These are phyloP conservation scores for Naja naja DNA, from an alignment of 2,113 vertebrate genomes.

Conservation along the genomic window DNA sequence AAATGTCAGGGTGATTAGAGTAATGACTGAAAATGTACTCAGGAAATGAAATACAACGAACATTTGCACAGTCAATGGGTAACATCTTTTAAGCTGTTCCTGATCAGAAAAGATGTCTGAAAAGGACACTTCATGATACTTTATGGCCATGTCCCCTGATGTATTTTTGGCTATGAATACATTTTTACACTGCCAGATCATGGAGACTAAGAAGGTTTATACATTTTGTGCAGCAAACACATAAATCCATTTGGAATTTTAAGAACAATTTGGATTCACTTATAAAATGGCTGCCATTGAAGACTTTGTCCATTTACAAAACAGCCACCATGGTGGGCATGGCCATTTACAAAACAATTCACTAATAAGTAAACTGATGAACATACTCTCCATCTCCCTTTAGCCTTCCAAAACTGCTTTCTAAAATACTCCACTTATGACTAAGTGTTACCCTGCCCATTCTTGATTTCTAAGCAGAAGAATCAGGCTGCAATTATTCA, in stretches of 20 bases:
- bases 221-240: background rate
- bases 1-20: background rate
- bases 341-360: background rate
- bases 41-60: constrained; percentile 25
- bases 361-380: background rate
- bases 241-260: background rate
- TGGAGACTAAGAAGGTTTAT: background rate
- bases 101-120: background rate
- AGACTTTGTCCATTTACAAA: background rate
- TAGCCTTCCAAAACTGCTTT: background rate
- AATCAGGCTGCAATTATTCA: background rate
- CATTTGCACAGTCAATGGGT: rapidly evolving
- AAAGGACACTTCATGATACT: background rate
- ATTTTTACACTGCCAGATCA: background rate
- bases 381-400: background rate
- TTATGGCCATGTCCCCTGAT: background rate
- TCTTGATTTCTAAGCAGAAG: background rate
- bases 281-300: background rate
- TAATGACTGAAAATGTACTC: constrained; percentile 13
- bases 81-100: constrained; percentile 4
- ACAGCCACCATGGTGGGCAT: background rate
- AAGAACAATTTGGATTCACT: background rate
- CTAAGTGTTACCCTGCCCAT: background rate
- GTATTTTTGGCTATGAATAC: background rate
- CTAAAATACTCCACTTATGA: background rate